Conservation (phyloP, 2,113 vertebrate species). For the Brachyhypopomus occidentalis region DNA sequence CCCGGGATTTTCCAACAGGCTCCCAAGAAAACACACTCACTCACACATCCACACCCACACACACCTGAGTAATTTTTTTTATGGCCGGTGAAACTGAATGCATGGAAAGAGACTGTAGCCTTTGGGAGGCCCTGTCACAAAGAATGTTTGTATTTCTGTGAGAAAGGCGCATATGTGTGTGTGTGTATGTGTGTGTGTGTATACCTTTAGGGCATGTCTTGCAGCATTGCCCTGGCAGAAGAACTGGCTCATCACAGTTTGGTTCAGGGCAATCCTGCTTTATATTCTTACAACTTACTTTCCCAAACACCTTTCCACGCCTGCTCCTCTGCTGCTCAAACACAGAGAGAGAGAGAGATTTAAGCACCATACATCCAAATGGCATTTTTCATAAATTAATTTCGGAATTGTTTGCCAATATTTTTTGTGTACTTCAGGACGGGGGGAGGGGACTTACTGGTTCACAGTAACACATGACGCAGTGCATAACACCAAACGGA, state of each 20-base stretch:
- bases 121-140: too few relatives aligned
- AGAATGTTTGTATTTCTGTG: background rate
- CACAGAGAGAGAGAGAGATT: background rate
- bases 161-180: background rate
- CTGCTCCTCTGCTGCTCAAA: constrained; percentile 76
- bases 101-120: too few relatives aligned
- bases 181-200: constrained; percentile 3
- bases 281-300: constrained; percentile 89
- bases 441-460: constrained; percentile 73
- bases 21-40: constrained; percentile 45
- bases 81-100: too few relatives aligned
- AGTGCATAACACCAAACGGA: constrained; percentile 94
- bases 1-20: constrained; percentile 54
- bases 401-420: too few relatives aligned
- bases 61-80: background rate
- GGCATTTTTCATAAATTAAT: too few relatives aligned
- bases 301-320: constrained; percentile 72
- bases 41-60: constrained; percentile 24
- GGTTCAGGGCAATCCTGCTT: constrained; percentile 87
- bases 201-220: constrained; percentile 89
- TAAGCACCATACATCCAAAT: background rate
- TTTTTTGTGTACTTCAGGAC: constrained; percentile 12
- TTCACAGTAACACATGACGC: constrained; percentile 90
- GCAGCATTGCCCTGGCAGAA: constrained; percentile 92
- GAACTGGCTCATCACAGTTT: constrained; percentile 77